A percentile compares a stretch with the other conserved stretches of the same genome.
These are phyloP conservation scores for Gasterosteus nipponicus DNA, from an alignment of 2,113 vertebrate species.

Conservation along the genomic window DNA sequence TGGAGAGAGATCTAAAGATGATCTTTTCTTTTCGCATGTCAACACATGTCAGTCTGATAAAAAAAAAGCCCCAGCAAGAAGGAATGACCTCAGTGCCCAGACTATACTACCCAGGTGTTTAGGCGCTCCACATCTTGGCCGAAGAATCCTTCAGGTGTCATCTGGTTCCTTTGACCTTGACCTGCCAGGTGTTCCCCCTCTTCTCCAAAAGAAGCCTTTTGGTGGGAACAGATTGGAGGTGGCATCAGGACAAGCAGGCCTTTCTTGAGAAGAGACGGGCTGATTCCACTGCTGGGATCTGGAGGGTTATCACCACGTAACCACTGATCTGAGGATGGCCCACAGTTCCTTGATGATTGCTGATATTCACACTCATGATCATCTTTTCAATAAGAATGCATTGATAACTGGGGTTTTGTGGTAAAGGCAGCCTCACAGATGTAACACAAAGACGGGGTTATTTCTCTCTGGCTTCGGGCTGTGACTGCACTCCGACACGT, in stretches of 20 bases:
- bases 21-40: conserved; percentile 22
- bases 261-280: not conserved
- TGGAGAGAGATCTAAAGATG: conserved; percentile 18
- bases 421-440: not conserved
- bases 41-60: conserved; percentile 37
- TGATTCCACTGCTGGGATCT: conserved; percentile 4
- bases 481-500: conserved; percentile 39
- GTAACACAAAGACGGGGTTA: not conserved
- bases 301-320: conserved; percentile 13
- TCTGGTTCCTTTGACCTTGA: conserved; percentile 36
- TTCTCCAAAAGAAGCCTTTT: conserved; percentile 11
- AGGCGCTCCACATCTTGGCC: conserved; percentile 9
- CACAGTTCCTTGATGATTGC: not conserved
- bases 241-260: conserved; percentile 37
- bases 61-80: conserved; percentile 7
- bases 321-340: conserved; percentile 21
- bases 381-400: conserved; percentile 14
- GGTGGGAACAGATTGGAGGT: conserved; percentile 28
- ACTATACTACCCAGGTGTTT: conserved; percentile 56
- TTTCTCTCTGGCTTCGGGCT: not conserved
- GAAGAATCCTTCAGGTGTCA: conserved; percentile 52
- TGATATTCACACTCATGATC: conserved; percentile 7
- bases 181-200: conserved; percentile 56
- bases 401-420: conserved; percentile 16
- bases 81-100: conserved; percentile 38